Evolutionary conservation across 2,888 invertebrate genomes (phyloP), one percentile per base, ranked within the genome.

Genomic region (Orthosia gothica): DNA sequence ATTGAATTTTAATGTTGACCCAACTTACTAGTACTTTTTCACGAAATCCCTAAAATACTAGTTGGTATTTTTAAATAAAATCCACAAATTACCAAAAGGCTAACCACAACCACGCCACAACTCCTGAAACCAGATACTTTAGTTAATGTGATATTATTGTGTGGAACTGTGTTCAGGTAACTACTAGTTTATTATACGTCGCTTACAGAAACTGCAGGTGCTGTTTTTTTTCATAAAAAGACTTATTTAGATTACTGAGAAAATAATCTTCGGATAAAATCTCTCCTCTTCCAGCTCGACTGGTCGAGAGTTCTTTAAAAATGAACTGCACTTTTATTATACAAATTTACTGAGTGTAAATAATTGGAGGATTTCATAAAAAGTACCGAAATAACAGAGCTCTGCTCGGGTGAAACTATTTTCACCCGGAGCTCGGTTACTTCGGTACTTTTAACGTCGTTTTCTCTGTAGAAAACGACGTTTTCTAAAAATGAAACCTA

Each of bases 91-190:
- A 47, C 40, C 40, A 16, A 59, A 80, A 78, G 26, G 59, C 13
- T 80, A 74, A 81, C n/a, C 26, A 45, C 26, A 45, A 80, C 74
- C 79, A 54, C 16, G 59, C 40, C 20, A 1, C 47, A 26, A 54
- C 49, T 74, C 47, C 54, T 81, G 20, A 81, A 81, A 75, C 74
- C 75, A 74, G 58, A 54, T 71, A 13, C 7, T 5, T 26, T 45
- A 26, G 54, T 45, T 18, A 74, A 80, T 49, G 9, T 54, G 20
- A 49, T 20, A 69, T 16, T 52, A 58, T 23, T 52, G 18, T 47
- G 47, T 26, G 47, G 1, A 70, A 49, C 49, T 49, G n/a, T 45
- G 45, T 1, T 9, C 32, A 49, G 18, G 47, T 26, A 20, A 59
- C 52, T 59, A 23, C 52, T 13, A 26, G n/a, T 55, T 50, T 26